A percentile compares a stretch with the other conserved stretches of the same genome.
phyloP scores from a whole-genome alignment of 2,113 vertebrate species.

The Zosterops lateralis region DNA sequence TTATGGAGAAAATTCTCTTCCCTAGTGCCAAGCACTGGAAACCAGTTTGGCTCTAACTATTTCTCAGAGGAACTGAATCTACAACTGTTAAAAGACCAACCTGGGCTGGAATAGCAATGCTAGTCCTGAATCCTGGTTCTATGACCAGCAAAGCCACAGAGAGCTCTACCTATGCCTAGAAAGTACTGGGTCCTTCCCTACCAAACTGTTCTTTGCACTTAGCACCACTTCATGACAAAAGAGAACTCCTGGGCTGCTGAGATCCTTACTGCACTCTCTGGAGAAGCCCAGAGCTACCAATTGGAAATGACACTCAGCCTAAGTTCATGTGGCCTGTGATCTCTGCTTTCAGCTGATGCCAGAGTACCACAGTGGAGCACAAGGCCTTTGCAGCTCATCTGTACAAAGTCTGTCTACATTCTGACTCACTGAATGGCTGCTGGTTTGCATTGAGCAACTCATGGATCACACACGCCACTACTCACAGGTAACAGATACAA shows the following conservation, averaged over 20 bases:
- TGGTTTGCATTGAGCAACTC: background rate
- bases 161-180: background rate
- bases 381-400: background rate
- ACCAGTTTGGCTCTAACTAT: background rate
- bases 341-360: background rate
- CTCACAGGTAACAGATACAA: background rate
- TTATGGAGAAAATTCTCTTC: background rate
- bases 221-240: background rate
- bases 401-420: background rate
- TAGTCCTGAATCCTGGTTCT: background rate
- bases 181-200: background rate
- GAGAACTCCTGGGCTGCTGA: background rate
- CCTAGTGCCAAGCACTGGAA: background rate
- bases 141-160: background rate
- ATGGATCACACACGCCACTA: background rate
- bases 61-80: background rate
- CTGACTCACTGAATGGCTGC: background rate
- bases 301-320: background rate
- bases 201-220: background rate
- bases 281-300: background rate
- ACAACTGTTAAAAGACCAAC: background rate
- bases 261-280: background rate
- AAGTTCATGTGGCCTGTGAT: background rate
- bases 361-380: background rate
- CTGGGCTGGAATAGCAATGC: background rate